Percentiles rank a stretch among this genome's conserved stretches.
Conservation (phyloP, 2,797 vertebrate species). For the Poliocrania exsul region DNA sequence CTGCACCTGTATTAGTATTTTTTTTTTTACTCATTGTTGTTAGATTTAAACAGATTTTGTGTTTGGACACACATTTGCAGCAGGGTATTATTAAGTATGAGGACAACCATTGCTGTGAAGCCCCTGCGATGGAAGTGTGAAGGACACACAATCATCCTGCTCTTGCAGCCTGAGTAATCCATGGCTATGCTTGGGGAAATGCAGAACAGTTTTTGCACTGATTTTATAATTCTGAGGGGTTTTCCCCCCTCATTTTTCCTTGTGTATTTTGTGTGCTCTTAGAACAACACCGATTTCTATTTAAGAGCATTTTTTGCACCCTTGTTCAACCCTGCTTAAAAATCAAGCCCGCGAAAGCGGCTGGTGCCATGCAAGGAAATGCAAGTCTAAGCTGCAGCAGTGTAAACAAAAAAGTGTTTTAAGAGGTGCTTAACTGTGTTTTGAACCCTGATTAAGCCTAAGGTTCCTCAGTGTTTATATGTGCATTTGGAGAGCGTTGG, state of each 20-base stretch:
- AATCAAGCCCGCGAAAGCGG: not conserved
- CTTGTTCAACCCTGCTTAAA: not conserved
- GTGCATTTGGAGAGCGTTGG: constrained; percentile 52
- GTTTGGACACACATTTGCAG: not conserved
- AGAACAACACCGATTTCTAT: not conserved
- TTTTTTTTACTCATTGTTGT: not conserved
- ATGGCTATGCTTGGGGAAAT: not conserved
- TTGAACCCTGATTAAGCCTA: constrained; percentile 57
- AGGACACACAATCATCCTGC: not conserved
- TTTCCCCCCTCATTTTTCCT: not conserved
- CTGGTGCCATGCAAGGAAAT: constrained; percentile 20
- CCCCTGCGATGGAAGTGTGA: not conserved
- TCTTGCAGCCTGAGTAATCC: not conserved
- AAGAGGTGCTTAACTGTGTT: constrained; percentile 62
- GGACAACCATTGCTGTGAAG: not conserved
- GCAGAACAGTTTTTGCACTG: not conserved
- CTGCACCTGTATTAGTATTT: not conserved
- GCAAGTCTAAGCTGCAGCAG: constrained; percentile 39
- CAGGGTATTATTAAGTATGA: not conserved
- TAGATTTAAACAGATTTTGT: not conserved
- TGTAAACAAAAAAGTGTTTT: constrained; percentile 67
- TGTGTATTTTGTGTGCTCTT: not conserved
- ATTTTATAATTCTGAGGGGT: not conserved
- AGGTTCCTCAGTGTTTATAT: constrained; percentile 64
- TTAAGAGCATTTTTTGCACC: not conserved